Evolutionary conservation across 1,140 invertebrate species (phyloP).

Genomic region (Drosophila tristis): DNA sequence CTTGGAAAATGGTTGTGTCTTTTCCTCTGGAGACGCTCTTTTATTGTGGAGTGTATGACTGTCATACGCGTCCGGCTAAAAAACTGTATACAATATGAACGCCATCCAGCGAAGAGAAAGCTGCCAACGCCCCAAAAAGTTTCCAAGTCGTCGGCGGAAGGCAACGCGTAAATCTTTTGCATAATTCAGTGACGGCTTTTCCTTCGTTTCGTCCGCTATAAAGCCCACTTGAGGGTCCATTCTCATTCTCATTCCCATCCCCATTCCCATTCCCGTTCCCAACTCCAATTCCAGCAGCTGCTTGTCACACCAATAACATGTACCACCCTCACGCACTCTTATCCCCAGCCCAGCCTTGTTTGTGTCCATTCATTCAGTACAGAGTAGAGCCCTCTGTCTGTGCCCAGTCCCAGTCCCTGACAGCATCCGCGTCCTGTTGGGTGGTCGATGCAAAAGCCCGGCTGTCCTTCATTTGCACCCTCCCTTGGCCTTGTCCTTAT

Average conservation of each 20-base stretch:
- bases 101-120: constrained; percentile 5
- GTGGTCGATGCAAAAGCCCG: constrained; percentile 40
- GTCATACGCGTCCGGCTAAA: constrained; percentile 62
- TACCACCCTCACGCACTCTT: constrained; percentile 36
- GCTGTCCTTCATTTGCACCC: constrained; percentile 73
- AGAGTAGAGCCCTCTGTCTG: constrained; percentile 56
- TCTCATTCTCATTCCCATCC: constrained; percentile 27
- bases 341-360: constrained; percentile 17
- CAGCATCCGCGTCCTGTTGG: constrained; percentile 41
- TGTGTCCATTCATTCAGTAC: constrained; percentile 51
- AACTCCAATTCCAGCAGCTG: constrained; percentile 35
- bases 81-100: constrained; percentile 58
- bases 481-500: constrained; percentile 32
- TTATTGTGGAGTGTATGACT: constrained; percentile 56
- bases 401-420: constrained; percentile 42
- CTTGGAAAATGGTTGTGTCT: constrained; percentile 33
- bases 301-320: constrained; percentile 75
- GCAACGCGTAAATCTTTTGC: constrained; percentile 80
- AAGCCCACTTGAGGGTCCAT: constrained; percentile 44
- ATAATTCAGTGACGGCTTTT: constrained; percentile 76
- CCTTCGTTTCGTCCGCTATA: constrained; percentile 33
- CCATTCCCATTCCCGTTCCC: background rate
- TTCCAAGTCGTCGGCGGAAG: constrained; percentile 39
- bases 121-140: constrained; percentile 62
- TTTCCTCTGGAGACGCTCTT: constrained; percentile 25